Percentiles rank a stretch among this genome's conserved stretches.
Conservation (phyloP, 2,797 vertebrate species). For the Malurus leucopterus region DNA sequence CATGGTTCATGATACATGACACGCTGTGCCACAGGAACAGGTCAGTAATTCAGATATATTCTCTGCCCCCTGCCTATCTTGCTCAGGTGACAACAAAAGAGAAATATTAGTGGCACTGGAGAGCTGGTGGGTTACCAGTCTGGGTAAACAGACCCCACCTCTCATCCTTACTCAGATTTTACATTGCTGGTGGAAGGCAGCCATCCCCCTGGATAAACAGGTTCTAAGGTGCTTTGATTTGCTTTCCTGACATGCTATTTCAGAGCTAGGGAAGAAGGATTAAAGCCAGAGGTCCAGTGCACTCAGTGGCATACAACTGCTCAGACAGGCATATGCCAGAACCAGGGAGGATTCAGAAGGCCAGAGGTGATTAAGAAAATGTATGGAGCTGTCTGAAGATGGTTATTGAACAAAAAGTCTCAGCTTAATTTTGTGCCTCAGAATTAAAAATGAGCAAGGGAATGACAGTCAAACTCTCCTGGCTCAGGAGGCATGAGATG, state of each 20-base stretch:
- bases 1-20: not conserved
- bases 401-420: not conserved
- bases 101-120: not conserved
- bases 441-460: not conserved
- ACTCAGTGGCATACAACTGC: not conserved
- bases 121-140: not conserved
- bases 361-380: not conserved
- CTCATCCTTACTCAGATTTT: not conserved
- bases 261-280: not conserved
- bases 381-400: not conserved
- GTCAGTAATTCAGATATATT: not conserved
- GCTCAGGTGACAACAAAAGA: not conserved
- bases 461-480: not conserved
- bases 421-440: not conserved
- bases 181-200: not conserved
- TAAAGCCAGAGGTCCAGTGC: not conserved
- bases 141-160: not conserved
- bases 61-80: not conserved
- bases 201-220: not conserved
- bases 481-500: not conserved
- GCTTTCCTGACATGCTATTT: not conserved
- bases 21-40: not conserved
- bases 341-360: not conserved
- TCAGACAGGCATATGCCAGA: not conserved
- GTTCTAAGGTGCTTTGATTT: not conserved